Base-by-base conservation (phyloP, 2,888 invertebrate genomes). In the Helleia helle region DNA sequence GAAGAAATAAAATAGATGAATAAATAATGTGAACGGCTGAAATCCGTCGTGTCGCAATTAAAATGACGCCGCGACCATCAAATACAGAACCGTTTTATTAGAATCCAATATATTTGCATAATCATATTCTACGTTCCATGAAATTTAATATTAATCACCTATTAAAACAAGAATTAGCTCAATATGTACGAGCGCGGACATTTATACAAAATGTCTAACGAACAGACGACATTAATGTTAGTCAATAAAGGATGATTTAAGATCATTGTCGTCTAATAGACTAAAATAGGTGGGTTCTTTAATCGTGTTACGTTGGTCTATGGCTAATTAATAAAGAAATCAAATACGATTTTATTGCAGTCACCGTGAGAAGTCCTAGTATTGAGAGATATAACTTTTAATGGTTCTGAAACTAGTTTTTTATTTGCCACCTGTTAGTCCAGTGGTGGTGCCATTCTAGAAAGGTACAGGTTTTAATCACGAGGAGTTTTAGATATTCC, bases 101-200 rank as follows among this genome's bases (percentile, higher is more conserved):
- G 67, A 68, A 79, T 77, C 73, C 70, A 75, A 80, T 81, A 65
- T 79, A 83, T 83, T 83, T 79, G 79, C 80, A 83, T 83, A 83
- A 83, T 76, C 66, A 64, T 66, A 65, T 76, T 65, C n/a, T n/a
- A 71, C 59, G 67, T 61, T 64, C 58, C 54, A 76, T 73, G 77
- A 77, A 75, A 83, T 73, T 70, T 72, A 71, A 81, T 80, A 67
- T 72, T 74, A 73, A 81, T 79, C 51, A 74, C 68, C 65, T 69
- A 79, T 79, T 70, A 71, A 73, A 72, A 67, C 57, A 59, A 63
- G 64, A 80, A 81, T 80, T 75, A 73, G 71, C 67, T 60, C 64
- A 59, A 71, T 72, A 72, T 66, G 62, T 62, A 64, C 56, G 60
- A 58, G 55, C 62, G 58, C 59, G 60, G 51, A 62, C 31, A 58